Conservation (phyloP, 2,113 vertebrate genomes). For the Mirza zaza region DNA sequence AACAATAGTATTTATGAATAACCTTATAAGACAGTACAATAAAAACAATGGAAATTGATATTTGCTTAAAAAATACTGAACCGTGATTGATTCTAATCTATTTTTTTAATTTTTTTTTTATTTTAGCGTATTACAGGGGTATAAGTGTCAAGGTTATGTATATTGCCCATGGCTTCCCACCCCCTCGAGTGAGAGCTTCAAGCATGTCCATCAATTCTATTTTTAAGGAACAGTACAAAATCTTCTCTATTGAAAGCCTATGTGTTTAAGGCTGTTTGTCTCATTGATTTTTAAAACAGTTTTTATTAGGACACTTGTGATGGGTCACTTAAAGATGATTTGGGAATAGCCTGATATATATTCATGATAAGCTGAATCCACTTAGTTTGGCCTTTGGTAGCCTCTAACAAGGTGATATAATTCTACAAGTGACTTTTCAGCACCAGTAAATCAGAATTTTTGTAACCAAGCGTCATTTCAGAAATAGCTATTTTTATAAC, state of each 20-base stretch:
- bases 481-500: conserved; percentile 52
- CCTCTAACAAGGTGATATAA: conserved; percentile 60
- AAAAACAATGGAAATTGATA: background rate
- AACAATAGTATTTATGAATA: background rate
- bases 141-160: no score
- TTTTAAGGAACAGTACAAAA: background rate
- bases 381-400: conserved; percentile 24
- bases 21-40: background rate
- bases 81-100: background rate
- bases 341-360: conserved; percentile 60
- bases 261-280: background rate
- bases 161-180: no score
- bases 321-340: conserved; percentile 73
- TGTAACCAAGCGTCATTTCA: conserved; percentile 31
- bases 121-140: no score
- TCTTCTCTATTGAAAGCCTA: background rate
- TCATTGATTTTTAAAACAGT: conserved; percentile 21
- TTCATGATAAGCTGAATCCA: conserved; percentile 67
- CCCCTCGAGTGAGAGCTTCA: no score
- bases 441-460: background rate
- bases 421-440: conserved; percentile 44
- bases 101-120: background rate
- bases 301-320: conserved; percentile 41
- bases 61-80: background rate
- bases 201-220: background rate